Percentiles rank a stretch among this genome's conserved stretches.
Evolutionary conservation across 2,113 vertebrate genomes (phyloP).

Genomic region (Balaeniceps rex): DNA sequence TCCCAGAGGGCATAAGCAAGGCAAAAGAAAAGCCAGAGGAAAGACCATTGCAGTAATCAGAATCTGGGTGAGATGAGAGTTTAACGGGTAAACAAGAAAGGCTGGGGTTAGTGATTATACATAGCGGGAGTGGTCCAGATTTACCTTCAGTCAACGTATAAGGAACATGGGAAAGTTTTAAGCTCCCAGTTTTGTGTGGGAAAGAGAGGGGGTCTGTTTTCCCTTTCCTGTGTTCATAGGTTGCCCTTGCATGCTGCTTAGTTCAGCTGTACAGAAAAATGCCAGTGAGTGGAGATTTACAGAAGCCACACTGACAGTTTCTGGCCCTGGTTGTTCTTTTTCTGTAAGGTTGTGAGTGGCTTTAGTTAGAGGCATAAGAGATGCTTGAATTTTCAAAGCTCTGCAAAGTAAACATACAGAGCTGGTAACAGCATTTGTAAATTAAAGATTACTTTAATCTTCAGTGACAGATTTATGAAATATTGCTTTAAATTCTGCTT

Average conservation of each 20-base stretch:
- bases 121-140: rapidly evolving
- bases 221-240: not conserved
- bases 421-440: slow-evolving; percentile 63
- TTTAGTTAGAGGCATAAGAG: not conserved
- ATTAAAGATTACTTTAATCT: slow-evolving; percentile 75
- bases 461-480: slow-evolving; percentile 73
- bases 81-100: not conserved
- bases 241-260: not conserved
- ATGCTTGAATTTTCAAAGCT: slow-evolving; percentile 44
- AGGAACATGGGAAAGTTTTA: not conserved
- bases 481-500: slow-evolving; percentile 68
- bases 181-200: not conserved
- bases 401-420: slow-evolving; percentile 44
- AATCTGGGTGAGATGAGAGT: not conserved
- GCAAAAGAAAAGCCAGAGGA: not conserved
- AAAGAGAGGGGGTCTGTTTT: not conserved
- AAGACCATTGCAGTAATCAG: not conserved
- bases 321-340: not conserved
- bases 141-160: not conserved
- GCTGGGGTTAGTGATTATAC: not conserved
- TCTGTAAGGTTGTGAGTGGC: not conserved
- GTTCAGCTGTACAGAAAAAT: not conserved
- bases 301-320: not conserved
- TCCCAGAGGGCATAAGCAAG: not conserved
- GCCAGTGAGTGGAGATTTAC: not conserved